These are phyloP conservation scores for Eubasilissa splendida DNA, from an alignment of 2,888 invertebrate genomes.

Conservation along the genomic window DNA sequence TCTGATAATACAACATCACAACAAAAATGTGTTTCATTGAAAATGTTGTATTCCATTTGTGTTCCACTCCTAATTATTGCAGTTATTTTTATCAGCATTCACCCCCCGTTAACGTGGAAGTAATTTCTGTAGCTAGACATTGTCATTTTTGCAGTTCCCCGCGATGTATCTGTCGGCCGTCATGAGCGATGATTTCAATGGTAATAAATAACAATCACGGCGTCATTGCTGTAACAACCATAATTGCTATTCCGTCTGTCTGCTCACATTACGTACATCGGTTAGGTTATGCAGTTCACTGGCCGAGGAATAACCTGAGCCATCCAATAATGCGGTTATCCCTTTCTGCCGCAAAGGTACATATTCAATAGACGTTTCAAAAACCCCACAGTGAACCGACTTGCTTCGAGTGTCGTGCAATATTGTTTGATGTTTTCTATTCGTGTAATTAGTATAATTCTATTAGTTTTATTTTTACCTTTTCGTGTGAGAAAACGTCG, in stretches of 20 bases:
- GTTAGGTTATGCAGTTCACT: slow-evolving; percentile 9
- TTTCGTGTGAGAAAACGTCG: too few relatives aligned
- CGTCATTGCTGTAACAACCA: background rate
- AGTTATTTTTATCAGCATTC: too few relatives aligned
- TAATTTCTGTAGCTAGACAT: too few relatives aligned
- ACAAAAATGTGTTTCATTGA: too few relatives aligned
- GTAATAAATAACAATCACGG: slow-evolving; percentile 21
- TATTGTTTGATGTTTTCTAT: too few relatives aligned
- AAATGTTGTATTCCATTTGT: too few relatives aligned
- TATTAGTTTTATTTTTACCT: too few relatives aligned
- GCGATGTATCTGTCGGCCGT: background rate
- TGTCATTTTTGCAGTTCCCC: background rate
- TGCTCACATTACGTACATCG: background rate
- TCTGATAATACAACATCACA: too few relatives aligned
- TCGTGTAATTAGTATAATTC: too few relatives aligned
- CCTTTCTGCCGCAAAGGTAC: slow-evolving; percentile 15
- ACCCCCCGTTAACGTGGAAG: too few relatives aligned
- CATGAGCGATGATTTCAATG: slow-evolving; percentile 4
- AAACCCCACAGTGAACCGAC: background rate
- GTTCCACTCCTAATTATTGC: too few relatives aligned
- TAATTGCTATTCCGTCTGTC: background rate
- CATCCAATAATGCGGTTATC: slow-evolving; percentile 20
- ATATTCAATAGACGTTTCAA: slow-evolving; percentile 14
- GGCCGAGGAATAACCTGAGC: slow-evolving; percentile 3
- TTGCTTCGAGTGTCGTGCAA: too few relatives aligned